Percentiles rank a stretch among this genome's conserved stretches.
Conservation (phyloP, 2,113 vertebrate genomes). For the Falco punctatus region DNA sequence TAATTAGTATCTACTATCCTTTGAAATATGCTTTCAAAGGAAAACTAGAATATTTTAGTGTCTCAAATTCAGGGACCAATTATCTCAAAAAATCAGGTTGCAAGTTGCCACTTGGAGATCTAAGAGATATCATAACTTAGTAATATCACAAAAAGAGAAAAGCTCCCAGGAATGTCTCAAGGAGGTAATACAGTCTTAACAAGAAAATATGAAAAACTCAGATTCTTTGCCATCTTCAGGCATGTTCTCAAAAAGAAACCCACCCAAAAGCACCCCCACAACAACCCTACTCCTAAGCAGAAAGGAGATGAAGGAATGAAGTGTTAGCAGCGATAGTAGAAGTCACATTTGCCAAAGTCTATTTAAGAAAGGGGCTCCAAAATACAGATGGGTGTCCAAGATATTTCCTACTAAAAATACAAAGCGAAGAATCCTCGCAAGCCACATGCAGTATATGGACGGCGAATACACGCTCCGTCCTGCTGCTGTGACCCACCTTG, state of each 20-base stretch:
- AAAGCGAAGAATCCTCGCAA: not conserved
- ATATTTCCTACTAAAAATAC: not conserved
- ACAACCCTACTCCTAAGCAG: not conserved
- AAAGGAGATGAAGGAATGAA: not conserved
- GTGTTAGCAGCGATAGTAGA: not conserved
- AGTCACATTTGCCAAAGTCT: not conserved
- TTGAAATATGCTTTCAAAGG: not conserved
- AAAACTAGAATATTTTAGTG: not conserved
- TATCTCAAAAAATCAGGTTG: not conserved
- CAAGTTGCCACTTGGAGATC: not conserved
- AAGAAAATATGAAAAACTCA: not conserved
- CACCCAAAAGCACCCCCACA: not conserved
- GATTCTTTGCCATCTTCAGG: not conserved
- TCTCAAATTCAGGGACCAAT: not conserved
- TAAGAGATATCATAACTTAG: not conserved
- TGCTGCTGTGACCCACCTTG: not conserved
- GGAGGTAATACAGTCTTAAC: not conserved
- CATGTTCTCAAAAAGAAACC: not conserved
- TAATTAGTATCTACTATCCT: not conserved
- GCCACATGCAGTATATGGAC: rapidly evolving
- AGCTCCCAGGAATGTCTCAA: not conserved
- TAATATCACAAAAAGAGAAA: not conserved
- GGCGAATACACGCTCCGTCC: not conserved
- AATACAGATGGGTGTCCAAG: not conserved
- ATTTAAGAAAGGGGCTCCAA: not conserved